A percentile compares a stretch with the other conserved stretches of the same genome.
phyloP scores from a whole-genome alignment of 2,113 vertebrate species.

The Nannobrachium achirus region DNA sequence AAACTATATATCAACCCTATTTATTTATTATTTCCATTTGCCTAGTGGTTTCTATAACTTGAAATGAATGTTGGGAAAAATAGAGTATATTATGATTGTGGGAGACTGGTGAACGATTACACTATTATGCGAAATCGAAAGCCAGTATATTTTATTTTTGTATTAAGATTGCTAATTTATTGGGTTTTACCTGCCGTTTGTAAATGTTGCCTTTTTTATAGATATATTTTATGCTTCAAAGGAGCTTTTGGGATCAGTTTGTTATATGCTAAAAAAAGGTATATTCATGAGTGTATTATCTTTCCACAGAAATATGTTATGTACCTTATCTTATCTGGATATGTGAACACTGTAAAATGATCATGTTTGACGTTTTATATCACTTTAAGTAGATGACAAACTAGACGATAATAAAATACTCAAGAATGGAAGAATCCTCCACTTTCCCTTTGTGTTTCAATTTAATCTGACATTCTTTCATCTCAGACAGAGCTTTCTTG shows the following conservation, averaged over 20 bases:
- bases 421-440: no score
- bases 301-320: no score
- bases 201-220: slow-evolving; percentile 35
- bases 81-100: neutral
- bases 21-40: slow-evolving; percentile 42
- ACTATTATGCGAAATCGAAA: slow-evolving; percentile 32
- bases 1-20: slow-evolving; percentile 44
- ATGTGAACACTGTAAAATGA: neutral
- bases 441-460: no score
- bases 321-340: no score
- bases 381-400: neutral
- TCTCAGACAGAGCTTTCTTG: neutral
- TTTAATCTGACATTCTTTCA: no score
- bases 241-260: slow-evolving; percentile 1
- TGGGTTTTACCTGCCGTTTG: slow-evolving; percentile 40
- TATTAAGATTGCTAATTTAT: slow-evolving; percentile 53
- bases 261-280: neutral
- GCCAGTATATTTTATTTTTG: slow-evolving; percentile 39
- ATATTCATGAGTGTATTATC: no score
- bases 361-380: neutral
- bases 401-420: neutral
- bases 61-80: slow-evolving; percentile 9
- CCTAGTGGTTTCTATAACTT: slow-evolving; percentile 23
- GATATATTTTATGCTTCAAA: slow-evolving; percentile 41
- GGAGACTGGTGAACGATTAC: slow-evolving; percentile 8